These are phyloP conservation scores for Crepidodera aurea DNA, from an alignment of 2,888 invertebrate species.

Conservation along the genomic window DNA sequence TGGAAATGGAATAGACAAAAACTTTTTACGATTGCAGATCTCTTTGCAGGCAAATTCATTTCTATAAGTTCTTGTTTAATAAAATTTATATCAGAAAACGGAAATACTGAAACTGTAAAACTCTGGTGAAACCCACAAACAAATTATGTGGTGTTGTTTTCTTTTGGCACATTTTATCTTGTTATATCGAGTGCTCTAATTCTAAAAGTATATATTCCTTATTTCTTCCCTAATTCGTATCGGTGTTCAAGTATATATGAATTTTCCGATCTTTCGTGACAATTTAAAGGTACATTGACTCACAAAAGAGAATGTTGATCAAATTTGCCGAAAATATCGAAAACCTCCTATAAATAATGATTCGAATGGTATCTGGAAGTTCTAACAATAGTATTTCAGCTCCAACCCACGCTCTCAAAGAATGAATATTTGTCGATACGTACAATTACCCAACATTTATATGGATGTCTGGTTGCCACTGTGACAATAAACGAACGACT, in stretches of 20 bases:
- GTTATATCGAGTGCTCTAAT: too few relatives aligned
- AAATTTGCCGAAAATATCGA: too few relatives aligned
- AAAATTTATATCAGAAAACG: background rate
- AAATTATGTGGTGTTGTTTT: too few relatives aligned
- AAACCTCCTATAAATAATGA: constrained; percentile 1
- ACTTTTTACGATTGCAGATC: background rate
- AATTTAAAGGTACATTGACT: too few relatives aligned
- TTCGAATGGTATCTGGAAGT: background rate
- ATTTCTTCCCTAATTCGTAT: too few relatives aligned
- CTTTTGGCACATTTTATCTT: too few relatives aligned
- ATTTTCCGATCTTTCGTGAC: too few relatives aligned
- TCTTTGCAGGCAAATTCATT: background rate
- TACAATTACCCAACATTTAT: constrained; percentile 23
- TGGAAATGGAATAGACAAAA: background rate
- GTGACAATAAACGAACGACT: constrained; percentile 22
- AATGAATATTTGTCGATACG: constrained; percentile 18
- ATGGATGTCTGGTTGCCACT: constrained; percentile 19
- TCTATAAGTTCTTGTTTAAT: background rate
- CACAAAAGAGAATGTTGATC: too few relatives aligned
- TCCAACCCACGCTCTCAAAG: background rate
- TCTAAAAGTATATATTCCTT: too few relatives aligned
- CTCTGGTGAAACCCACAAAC: too few relatives aligned
- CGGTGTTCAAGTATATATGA: too few relatives aligned
- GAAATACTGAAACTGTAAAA: too few relatives aligned
- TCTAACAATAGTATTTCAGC: background rate